Evolutionary conservation across 2,797 vertebrate genomes (phyloP), one percentile per base, ranked within the genome.

Genomic region (Xenopus petersii): DNA sequence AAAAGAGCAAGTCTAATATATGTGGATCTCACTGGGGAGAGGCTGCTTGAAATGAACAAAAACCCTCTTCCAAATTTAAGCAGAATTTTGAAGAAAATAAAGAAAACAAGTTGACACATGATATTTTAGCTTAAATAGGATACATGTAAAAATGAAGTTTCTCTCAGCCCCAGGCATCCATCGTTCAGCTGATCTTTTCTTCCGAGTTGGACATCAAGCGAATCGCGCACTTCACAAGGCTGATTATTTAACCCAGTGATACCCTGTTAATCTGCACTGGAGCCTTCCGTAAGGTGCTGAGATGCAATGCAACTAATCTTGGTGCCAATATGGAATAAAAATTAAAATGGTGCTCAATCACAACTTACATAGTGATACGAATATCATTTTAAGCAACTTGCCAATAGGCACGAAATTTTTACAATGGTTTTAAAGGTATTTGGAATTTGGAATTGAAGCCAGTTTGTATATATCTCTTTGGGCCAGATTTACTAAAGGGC

Each of bases 61-160:
- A 81, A 67, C 81, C 73, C 80, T 62, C 60, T 30, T 75, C 75
- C 81, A 77, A 81, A 81, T 83, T 79, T 76, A 81, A 79, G 68
- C 81, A 75, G 79, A 75, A 77, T 80, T 81, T 79, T 67, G 65
- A 71, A 67, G 17, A 78, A 83, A 75, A 81, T 0, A 70, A 30
- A 76, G 81, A 79, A 81, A 0, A 70, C 6, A 64, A 21, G 58
- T 59, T 60, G 67, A 73, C 67, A 80, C 59, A 46, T 60, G 36
- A 42, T 42, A 42, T 79, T 81, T 51, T 69, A 63, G 62, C 68
- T 75, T 81, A 73, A 56, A 5, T 16, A 70, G 26, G 2, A 12
- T 17, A 59, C n/a, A 77, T 70, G 1, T 42, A 15, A 62, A 60
- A 62, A 67, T 2, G 15, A 51, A 12, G 15, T 51, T 51, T 17